These are phyloP conservation scores for Onychomys torridus DNA, from an alignment of 2,797 vertebrate species.

Conservation along the genomic window DNA sequence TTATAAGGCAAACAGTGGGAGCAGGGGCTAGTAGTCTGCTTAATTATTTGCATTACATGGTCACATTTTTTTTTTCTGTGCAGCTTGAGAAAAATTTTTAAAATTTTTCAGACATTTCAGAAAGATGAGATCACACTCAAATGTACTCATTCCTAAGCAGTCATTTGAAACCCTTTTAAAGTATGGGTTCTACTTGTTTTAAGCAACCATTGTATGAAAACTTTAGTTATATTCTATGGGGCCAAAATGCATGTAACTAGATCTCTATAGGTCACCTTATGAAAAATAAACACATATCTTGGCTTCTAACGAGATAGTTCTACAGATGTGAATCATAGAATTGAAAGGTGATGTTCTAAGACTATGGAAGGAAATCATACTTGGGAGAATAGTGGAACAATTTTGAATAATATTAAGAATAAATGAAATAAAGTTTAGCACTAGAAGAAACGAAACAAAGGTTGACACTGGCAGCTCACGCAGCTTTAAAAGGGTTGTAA, in stretches of 20 bases:
- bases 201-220: conserved; percentile 34
- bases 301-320: background rate
- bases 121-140: conserved; percentile 86
- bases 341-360: background rate
- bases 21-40: conserved; percentile 74
- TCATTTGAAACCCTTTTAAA: conserved; percentile 70
- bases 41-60: conserved; percentile 86
- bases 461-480: background rate
- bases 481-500: background rate
- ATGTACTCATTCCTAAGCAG: conserved; percentile 81
- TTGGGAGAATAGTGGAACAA: conserved; percentile 16
- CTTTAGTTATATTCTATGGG: conserved; percentile 3
- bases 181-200: conserved; percentile 17
- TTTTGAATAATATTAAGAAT: background rate
- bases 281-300: conserved; percentile 46
- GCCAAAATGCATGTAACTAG: background rate
- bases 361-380: background rate
- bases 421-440: background rate
- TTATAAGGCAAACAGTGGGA: conserved; percentile 83
- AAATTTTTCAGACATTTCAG: conserved; percentile 87
- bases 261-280: background rate
- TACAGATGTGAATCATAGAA: background rate
- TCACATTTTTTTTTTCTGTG: conserved; percentile 80
- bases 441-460: conserved; percentile 4
- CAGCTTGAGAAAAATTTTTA: conserved; percentile 85